Evolutionary conservation across 2,113 vertebrate species (phyloP), one percentile per base, ranked within the genome.

Genomic region (Caloenas nicobarica): DNA sequence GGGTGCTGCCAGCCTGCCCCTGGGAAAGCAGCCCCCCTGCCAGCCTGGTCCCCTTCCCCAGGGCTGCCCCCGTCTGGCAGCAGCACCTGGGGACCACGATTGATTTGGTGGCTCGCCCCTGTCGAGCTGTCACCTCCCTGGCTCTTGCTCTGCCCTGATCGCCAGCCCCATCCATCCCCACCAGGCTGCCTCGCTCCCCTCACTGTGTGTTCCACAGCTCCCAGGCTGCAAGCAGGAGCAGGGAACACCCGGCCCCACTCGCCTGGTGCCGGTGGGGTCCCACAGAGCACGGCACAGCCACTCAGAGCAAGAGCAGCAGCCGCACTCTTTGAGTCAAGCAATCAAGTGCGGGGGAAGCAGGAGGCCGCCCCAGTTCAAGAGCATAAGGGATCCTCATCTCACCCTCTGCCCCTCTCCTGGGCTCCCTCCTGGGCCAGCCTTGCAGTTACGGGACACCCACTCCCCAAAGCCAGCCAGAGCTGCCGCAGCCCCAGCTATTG

Each of bases 211-310:
- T 61, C 80, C 64, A 38, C 8, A 9, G 46, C 77, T 92, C 56
- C 68, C 42, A 84, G 42, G 46, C 29, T 78, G 54, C 36, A 58
- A 83, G n/a, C 73, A 93, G 51, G 79, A 88, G 85, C 7, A 8
- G 69, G n/a, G 54, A 44, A 86, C 71, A 73, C 11, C 38, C 2
- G 0, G 70, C 82, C 86, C 83, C 71, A 66, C 50, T 81, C 29
- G 4, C 4, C 40, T 7, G 1, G 25, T 33, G 57, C 74, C 70
- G 71, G 22, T 0, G 3, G 70, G 36, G 69, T 62, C 81, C 58
- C 1, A 0, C 2, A 79, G 62, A 81, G 80, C 64, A 83, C 0
- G 0, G 56, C 5, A 3, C n/a, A 72, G 83, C 58, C 81, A 81
- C 40, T 40, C 54, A 87, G 34, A 86, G 57, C 56, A 64, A 92